Base-by-base conservation (phyloP, 2,888 invertebrate genomes). In the Tipula vernalis region DNA sequence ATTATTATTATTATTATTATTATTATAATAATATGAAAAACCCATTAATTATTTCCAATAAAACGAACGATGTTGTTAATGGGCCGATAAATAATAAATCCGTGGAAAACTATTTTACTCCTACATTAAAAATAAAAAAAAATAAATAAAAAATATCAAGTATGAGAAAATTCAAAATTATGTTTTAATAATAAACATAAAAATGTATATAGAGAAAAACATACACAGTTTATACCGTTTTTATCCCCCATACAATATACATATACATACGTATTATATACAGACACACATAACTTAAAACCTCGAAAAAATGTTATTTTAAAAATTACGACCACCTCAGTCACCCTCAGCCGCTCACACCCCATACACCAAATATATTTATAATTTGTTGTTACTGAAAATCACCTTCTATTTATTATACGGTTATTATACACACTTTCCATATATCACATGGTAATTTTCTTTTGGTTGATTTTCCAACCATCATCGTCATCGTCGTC, bases 71-170 rank as follows among this genome's bases (percentile, higher is more conserved):
- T 88, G 88, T 88, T 88, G 88, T 88, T 88, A 88, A 88, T 88
- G 88, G 88, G 88, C 88, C 88, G 88, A 88, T 88, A 88, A 88
- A 88, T 88, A 88, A 88, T 88, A 88, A 88, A 88, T 88, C 88
- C 88, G 87, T 88, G 88, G 87, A 87, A 87, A 88, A 88, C 87
- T 87, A 88, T 88, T 88, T 87, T 88, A 87, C 87, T 85, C 86
- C 15, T 36, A 51, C 51, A 51, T 57, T 44, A 47, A 86, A 51
- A 28, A 28, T 28, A 28, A 86, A 86, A 39, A 41, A 13, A 86
- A 18, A 86, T 2, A 84, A 13, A 84, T n/a, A 83, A 36, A 83
- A 83, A 44, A 83, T 36, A 39, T n/a, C 13, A 84, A 36, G 41
- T 39, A 84, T 39, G 84, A 84, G 84, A 84, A 84, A 84, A 39